Evolutionary conservation across 2,888 invertebrate species (phyloP), one percentile per base, ranked within the genome.

Genomic region (Ennomos erosarius): DNA sequence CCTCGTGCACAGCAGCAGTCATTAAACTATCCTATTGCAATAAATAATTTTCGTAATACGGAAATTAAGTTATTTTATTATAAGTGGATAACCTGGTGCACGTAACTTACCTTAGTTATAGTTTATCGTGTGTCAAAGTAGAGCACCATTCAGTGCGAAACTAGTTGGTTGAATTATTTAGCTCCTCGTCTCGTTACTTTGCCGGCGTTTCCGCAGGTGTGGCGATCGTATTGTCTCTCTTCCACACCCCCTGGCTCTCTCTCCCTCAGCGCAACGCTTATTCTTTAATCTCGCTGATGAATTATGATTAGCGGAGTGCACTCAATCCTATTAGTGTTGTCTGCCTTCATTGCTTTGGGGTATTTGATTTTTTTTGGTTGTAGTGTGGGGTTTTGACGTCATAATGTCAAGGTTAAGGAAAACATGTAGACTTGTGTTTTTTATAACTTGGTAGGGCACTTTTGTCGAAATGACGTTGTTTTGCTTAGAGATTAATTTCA

Each of bases 281-380:
- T 90, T 91, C 90, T 90, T 90, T 91, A 91, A 92, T 92, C 91
- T 90, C 78, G 85, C 90, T 90, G 90, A 91, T 92, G 91, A 91
- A 91, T 90, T 92, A 91, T 90, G 90, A 91, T 92, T 90, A 90
- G 89, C 89, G 73, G 82, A 90, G 90, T 91, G 91, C 90, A 90
- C 90, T 90, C 87, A 89, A 88, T 88, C 81, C 84, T 85, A 88
- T 90, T 90, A 90, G 81, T 75, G 81, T 76, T 78, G 81, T 81
- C 82, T 83, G 82, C 75, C 77, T 77, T 76, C 70, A 78, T 77
- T 75, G 75, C 76, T 76, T 71, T 73, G 71, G n/a, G 71, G 49
- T 35, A 37, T 65, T 78, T 82, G 85, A 87, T 85, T 84, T 81
- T 80, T 82, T 77, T 73, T 73, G 66, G 65, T 68, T 65, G 35